Conservation (phyloP, 1,140 invertebrate species). For the Chymomyza costata region DNA sequence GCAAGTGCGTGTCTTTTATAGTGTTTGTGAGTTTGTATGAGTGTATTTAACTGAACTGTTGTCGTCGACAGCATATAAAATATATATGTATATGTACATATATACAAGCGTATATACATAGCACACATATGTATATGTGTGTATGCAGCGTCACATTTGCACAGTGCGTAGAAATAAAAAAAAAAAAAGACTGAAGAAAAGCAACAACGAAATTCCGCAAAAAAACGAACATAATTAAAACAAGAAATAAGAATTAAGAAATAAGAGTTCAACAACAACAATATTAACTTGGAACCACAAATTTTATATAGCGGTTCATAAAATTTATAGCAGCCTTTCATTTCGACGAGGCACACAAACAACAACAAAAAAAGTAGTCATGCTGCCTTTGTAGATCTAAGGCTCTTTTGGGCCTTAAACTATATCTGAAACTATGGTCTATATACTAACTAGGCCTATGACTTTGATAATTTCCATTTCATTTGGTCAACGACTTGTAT, state of each 20-base stretch:
- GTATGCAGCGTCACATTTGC: conserved; percentile 52
- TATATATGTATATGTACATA: too few species aligned
- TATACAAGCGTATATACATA: too few species aligned
- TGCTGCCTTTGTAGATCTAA: too few species aligned
- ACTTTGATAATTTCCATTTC: conserved; percentile 32
- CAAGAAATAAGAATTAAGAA: background rate
- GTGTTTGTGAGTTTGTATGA: conserved; percentile 4
- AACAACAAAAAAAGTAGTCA: too few species aligned
- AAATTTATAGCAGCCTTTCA: conserved; percentile 20
- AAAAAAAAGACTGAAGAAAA: conserved; percentile 21
- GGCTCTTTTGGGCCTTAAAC: too few species aligned
- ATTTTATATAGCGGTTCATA: conserved; percentile 31
- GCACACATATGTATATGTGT: too few species aligned
- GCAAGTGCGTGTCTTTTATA: conserved; percentile 57
- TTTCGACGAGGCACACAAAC: background rate
- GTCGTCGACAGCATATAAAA: conserved; percentile 12
- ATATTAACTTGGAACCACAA: too few species aligned
- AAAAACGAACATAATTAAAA: conserved; percentile 20
- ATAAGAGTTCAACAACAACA: too few species aligned
- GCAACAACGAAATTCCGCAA: conserved; percentile 25
- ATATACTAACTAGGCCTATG: conserved; percentile 21
- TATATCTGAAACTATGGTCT: too few species aligned
- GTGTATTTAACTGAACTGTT: conserved; percentile 14
- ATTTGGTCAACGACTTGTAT: conserved; percentile 30
- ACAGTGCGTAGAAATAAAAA: conserved; percentile 49